A percentile compares a stretch with the other conserved stretches of the same genome.
Conservation (phyloP, 2,797 vertebrate species). For the Alectoris magna region DNA sequence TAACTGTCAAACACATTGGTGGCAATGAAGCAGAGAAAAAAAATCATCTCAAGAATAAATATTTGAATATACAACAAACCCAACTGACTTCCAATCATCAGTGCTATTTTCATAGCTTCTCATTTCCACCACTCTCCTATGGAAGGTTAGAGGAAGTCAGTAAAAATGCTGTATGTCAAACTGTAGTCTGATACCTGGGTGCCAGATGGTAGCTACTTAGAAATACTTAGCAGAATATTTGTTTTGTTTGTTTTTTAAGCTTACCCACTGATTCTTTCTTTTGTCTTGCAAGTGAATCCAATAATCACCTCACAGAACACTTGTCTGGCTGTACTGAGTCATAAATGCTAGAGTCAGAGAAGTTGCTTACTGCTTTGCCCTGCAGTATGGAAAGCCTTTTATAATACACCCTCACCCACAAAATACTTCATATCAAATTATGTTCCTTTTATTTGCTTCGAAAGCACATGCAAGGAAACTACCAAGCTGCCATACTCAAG, state of each 20-base stretch:
- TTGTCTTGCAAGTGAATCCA: neutral
- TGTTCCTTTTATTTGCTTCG: neutral
- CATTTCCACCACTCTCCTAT: neutral
- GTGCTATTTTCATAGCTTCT: neutral
- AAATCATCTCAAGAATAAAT: neutral
- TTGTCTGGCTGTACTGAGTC: neutral
- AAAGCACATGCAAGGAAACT: neutral
- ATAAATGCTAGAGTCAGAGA: neutral
- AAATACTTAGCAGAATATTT: neutral
- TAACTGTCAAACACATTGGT: neutral
- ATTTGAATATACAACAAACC: neutral
- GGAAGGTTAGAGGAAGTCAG: neutral
- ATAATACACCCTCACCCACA: neutral
- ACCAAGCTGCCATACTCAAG: neutral
- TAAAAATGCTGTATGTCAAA: neutral
- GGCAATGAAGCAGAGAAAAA: neutral
- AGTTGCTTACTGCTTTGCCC: neutral
- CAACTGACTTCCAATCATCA: neutral
- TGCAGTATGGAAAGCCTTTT: neutral
- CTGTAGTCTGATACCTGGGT: neutral
- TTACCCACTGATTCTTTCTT: neutral
- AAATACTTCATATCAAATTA: neutral
- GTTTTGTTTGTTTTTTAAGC: neutral
- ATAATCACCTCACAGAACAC: neutral
- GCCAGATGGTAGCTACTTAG: neutral